Evolutionary conservation across 1,140 invertebrate genomes (phyloP).

Genomic region (Adelges cooleyi): DNA sequence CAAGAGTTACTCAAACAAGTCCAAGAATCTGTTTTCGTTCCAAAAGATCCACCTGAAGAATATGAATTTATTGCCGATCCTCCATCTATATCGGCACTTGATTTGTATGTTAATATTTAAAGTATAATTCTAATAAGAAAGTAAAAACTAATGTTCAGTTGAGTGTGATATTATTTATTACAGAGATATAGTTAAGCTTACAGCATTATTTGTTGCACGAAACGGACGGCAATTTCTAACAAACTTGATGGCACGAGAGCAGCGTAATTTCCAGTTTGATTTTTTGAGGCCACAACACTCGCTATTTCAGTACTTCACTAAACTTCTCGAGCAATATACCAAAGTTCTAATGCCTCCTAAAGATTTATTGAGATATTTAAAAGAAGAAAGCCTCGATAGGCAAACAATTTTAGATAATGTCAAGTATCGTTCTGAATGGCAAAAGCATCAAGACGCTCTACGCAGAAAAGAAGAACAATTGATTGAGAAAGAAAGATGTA

Average conservation of each 20-base stretch:
- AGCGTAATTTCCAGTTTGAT: constrained; percentile 98
- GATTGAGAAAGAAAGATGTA: constrained; percentile 79
- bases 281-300: constrained; percentile 97
- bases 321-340: constrained; percentile 95
- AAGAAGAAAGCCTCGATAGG: constrained; percentile 61
- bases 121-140: constrained; percentile 20
- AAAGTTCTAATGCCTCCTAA: constrained; percentile 90
- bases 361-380: constrained; percentile 69
- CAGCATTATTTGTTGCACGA: constrained; percentile 96
- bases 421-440: constrained; percentile 91
- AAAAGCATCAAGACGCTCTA: constrained; percentile 84
- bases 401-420: constrained; percentile 78
- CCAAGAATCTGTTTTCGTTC: constrained; percentile 68
- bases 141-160: background rate
- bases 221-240: constrained; percentile 97
- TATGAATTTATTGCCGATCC: constrained; percentile 98
- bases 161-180: constrained; percentile 35
- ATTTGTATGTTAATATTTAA: constrained; percentile 41
- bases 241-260: constrained; percentile 95
- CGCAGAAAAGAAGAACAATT: constrained; percentile 86
- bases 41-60: constrained; percentile 88
- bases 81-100: constrained; percentile 95
- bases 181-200: constrained; percentile 94
- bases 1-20: constrained; percentile 82
- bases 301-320: constrained; percentile 97